Evolutionary conservation across 2,888 invertebrate genomes (phyloP).

Genomic region (Amphiduros pacificus): DNA sequence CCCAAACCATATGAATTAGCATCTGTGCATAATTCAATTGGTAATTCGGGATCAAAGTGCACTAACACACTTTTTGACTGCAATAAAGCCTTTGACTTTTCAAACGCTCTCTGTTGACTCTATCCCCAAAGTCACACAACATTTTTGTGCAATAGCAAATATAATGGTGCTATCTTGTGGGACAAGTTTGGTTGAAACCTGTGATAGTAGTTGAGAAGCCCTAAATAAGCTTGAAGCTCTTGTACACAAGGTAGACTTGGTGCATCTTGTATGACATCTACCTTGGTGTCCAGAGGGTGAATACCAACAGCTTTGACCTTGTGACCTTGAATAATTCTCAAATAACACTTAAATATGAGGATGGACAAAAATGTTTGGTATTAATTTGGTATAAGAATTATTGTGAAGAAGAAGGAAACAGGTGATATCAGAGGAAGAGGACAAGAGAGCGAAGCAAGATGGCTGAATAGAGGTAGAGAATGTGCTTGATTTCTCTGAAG

Average conservation of each 20-base stretch:
- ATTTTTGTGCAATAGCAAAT: neutral
- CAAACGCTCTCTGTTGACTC: neutral
- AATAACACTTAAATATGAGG: too few species aligned
- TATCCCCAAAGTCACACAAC: neutral
- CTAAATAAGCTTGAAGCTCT: neutral
- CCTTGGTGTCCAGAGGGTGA: neutral
- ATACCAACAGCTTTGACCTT: neutral
- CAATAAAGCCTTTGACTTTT: neutral
- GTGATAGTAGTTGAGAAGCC: slow-evolving; percentile 2
- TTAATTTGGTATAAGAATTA: too few species aligned
- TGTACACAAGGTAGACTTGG: neutral
- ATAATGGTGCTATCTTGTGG: neutral
- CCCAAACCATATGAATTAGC: neutral
- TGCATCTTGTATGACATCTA: neutral
- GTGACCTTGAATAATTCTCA: too few species aligned
- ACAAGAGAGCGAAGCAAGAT: too few species aligned
- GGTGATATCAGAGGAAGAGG: too few species aligned
- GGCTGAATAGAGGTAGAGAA: too few species aligned
- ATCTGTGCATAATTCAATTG: neutral
- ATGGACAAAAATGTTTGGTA: too few species aligned
- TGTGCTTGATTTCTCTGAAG: too few species aligned
- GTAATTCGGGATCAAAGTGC: slow-evolving; percentile 8
- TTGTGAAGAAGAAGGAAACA: too few species aligned
- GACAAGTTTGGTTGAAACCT: neutral
- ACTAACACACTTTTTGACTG: neutral